These are phyloP conservation scores for Drosophila eohydei DNA, from an alignment of 2,888 invertebrate species.

Conservation along the genomic window DNA sequence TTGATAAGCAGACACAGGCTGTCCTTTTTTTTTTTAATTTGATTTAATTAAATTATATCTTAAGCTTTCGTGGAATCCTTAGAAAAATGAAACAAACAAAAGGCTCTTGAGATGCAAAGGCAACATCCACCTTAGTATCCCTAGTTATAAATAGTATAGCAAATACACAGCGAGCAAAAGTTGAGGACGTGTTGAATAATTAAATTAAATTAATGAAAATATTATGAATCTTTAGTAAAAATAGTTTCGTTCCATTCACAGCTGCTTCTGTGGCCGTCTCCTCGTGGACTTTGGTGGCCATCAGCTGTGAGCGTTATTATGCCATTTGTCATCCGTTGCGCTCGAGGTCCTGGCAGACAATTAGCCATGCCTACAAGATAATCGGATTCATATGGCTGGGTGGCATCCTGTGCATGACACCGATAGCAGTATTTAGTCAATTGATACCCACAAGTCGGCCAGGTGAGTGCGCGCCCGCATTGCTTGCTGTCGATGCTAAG, in stretches of 20 bases:
- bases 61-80: constrained; percentile 5
- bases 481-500: neutral
- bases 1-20: constrained; percentile 13
- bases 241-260: constrained; percentile 78
- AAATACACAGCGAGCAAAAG: neutral
- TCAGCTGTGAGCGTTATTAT: constrained; percentile 91
- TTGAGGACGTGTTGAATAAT: neutral
- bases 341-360: constrained; percentile 91
- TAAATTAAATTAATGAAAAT: neutral
- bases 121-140: neutral
- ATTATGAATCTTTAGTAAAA: neutral
- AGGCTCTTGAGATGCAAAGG: neutral
- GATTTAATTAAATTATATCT: constrained; percentile 9
- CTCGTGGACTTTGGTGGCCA: constrained; percentile 91
- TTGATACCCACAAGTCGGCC: constrained; percentile 86
- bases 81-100: constrained; percentile 11
- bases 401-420: constrained; percentile 88
- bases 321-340: constrained; percentile 91
- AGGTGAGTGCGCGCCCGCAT: constrained; percentile 59
- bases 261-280: constrained; percentile 91
- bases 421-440: constrained; percentile 87
- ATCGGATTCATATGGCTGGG: constrained; percentile 88
- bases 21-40: constrained; percentile 4
- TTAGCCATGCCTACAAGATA: constrained; percentile 90
- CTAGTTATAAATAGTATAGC: neutral